Evolutionary conservation across 2,113 vertebrate species (phyloP), one percentile per base, ranked within the genome.

Genomic region (Plotosus lineatus): DNA sequence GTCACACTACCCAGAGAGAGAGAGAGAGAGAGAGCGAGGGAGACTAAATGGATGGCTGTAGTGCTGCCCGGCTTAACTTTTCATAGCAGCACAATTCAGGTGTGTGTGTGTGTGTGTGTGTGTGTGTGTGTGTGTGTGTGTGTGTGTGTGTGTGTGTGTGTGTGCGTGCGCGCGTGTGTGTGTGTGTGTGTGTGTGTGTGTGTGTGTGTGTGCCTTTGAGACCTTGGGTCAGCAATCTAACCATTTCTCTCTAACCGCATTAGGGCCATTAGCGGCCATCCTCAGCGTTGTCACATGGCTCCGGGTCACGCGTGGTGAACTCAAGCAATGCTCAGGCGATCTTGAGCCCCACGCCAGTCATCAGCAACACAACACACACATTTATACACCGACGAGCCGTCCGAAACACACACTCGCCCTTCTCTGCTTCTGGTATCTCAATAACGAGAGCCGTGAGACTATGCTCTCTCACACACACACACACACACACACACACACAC

Each of bases 231-330:
- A 92, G 88, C 88, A 89, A 90, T 91, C 89, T 88, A 89, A 88
- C 65, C 85, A 90, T 92, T 90, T 90, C 88, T 85, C 87, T 87
- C 91, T 92, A 91, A 93, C 91, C 88, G 88, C 88, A 91, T 92
- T 93, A 92, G 82, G 85, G 88, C 90, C 91, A 91, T 93, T 93
- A 92, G 88, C 88, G 89, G 85, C 79, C 85, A 86, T 88, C 88
- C 89, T 88, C 91, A 86, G 79, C 38, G 86, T 87, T 91, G 92
- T 92, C 90, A 92, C 90, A 91, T 90, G 90, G 88, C 91, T 85
- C 86, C 88, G 83, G 90, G 90, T 91, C 91, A 91, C 87, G 87
- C 85, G 86, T 82, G 89, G 82, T 85, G 83, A 82, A 83, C 88
- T 87, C 77, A 83, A 44, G 73, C 75, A 86, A 84, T 82, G 73